Evolutionary conservation across 2,888 invertebrate genomes (phyloP).

Genomic region (Ferrisia virgata): DNA sequence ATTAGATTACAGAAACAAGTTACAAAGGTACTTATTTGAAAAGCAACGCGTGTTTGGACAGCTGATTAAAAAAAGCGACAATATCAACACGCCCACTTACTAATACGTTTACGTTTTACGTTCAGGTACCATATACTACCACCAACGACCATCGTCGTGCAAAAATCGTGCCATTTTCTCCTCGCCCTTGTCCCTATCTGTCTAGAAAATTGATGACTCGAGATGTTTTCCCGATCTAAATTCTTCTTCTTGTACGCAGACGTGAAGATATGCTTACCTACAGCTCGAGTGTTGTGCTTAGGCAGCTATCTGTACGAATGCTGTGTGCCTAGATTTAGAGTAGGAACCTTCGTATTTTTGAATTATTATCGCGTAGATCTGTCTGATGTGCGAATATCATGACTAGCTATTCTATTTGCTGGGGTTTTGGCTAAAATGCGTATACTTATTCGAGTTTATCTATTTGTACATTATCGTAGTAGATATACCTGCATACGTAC

Average conservation of each 20-base stretch:
- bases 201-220: neutral
- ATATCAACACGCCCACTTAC: neutral
- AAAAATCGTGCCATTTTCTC: neutral
- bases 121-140: neutral
- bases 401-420: no score
- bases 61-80: constrained; percentile 5
- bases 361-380: no score
- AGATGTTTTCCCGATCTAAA: neutral
- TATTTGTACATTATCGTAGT: no score
- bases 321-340: no score
- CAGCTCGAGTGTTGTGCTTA: neutral
- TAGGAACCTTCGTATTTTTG: neutral
- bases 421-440: no score
- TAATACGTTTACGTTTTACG: neutral
- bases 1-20: constrained; percentile 30
- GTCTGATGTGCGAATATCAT: no score
- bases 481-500: no score
- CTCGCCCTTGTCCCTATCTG: neutral
- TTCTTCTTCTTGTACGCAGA: neutral
- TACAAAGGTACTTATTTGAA: constrained; percentile 17
- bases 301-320: no score
- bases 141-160: neutral
- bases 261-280: neutral
- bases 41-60: constrained; percentile 17
- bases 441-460: no score